A percentile compares a stretch with the other conserved stretches of the same genome.
phyloP scores from a whole-genome alignment of 2,113 vertebrate species.

The Tenrec ecaudatus region DNA sequence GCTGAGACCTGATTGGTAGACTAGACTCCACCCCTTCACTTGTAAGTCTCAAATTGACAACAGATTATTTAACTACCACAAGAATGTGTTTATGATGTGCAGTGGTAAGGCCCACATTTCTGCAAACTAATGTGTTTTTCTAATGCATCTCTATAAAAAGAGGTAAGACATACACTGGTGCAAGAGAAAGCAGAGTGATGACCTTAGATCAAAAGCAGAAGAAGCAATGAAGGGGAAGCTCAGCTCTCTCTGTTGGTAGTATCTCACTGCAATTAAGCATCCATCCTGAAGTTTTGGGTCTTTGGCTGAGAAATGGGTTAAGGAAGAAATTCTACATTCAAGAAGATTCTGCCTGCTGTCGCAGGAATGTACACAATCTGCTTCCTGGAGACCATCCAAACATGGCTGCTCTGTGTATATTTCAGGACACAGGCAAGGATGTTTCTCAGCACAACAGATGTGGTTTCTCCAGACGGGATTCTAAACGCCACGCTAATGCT shows the following conservation, averaged over 20 bases:
- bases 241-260: neutral
- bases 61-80: too few relatives aligned
- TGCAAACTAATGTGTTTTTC: slow-evolving; percentile 48
- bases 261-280: neutral
- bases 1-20: too few relatives aligned
- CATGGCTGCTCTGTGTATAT: neutral
- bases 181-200: neutral
- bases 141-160: slow-evolving; percentile 5
- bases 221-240: neutral
- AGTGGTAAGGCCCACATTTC: neutral
- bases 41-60: too few relatives aligned
- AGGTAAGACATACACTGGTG: neutral
- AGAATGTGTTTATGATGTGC: neutral
- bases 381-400: neutral
- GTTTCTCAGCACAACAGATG: neutral
- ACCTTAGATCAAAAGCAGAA: slow-evolving; percentile 22
- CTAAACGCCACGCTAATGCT: neutral
- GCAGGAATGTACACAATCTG: neutral
- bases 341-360: neutral
- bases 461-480: neutral
- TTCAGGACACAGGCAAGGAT: neutral
- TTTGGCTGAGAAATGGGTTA: neutral
- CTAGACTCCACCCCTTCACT: too few relatives aligned
- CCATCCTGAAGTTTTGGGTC: neutral
- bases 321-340: neutral